phyloP scores from a whole-genome alignment of 2,797 vertebrate genomes.

The Helostoma temminkii region DNA sequence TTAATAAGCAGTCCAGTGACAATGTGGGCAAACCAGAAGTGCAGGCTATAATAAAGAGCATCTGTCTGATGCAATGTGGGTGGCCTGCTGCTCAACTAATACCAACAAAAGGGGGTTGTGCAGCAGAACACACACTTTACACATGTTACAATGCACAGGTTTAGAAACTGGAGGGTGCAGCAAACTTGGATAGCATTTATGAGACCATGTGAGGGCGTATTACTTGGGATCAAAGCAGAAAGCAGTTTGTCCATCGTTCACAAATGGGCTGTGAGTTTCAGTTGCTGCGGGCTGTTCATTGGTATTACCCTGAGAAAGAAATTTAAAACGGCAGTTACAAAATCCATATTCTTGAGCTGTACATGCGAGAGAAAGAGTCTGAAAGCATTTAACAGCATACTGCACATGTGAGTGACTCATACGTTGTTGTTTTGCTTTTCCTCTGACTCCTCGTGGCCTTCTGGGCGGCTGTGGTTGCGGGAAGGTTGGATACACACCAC shows the following conservation, averaged over 20 bases:
- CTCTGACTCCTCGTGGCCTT: slow-evolving; percentile 94
- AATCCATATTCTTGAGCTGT: neutral
- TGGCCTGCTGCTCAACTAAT: slow-evolving; percentile 63
- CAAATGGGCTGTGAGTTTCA: slow-evolving; percentile 84
- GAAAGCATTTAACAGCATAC: neutral
- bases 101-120: slow-evolving; percentile 48
- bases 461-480: slow-evolving; percentile 94
- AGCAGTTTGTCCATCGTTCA: slow-evolving; percentile 89
- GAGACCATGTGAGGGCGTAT: slow-evolving; percentile 39
- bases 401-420: slow-evolving; percentile 52
- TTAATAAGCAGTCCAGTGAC: slow-evolving; percentile 65
- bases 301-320: slow-evolving; percentile 65
- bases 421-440: slow-evolving; percentile 86
- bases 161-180: slow-evolving; percentile 41
- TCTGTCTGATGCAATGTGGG: slow-evolving; percentile 79
- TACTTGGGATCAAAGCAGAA: slow-evolving; percentile 99
- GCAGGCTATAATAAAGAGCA: slow-evolving; percentile 77
- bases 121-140: slow-evolving; percentile 69
- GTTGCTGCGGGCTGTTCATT: slow-evolving; percentile 80
- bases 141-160: slow-evolving; percentile 66
- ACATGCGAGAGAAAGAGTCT: neutral
- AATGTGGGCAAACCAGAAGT: slow-evolving; percentile 67
- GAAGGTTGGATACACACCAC: slow-evolving; percentile 98
- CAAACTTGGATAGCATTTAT: slow-evolving; percentile 49
- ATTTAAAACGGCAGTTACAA: neutral